These are phyloP conservation scores for Grantiella picta DNA, from an alignment of 2,113 vertebrate species.

Conservation along the genomic window DNA sequence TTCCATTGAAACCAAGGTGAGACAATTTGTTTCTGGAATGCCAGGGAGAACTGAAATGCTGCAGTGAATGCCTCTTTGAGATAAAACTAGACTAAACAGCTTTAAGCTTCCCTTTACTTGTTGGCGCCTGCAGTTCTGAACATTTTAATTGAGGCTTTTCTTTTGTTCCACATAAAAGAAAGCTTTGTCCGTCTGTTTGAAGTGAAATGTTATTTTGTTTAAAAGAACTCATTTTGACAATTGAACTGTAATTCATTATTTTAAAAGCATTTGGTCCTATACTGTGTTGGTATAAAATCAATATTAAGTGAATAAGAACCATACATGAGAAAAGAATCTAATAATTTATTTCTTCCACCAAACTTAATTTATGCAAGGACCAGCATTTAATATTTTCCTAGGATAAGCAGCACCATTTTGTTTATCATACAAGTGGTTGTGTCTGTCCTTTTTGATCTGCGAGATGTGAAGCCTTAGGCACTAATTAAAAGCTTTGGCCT, in stretches of 20 bases:
- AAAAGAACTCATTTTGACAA: background rate
- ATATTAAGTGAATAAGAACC: background rate
- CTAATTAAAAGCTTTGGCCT: background rate
- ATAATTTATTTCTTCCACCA: background rate
- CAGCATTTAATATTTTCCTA: background rate
- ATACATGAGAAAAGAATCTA: background rate
- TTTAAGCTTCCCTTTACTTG: background rate
- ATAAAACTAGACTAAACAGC: conserved; percentile 22
- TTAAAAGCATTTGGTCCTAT: background rate
- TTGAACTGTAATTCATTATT: background rate
- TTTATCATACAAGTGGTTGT: background rate
- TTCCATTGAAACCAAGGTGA: conserved; percentile 11
- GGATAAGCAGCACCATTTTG: background rate
- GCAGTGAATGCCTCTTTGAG: conserved; percentile 29
- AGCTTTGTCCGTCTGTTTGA: conserved; percentile 12
- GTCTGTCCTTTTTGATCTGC: background rate
- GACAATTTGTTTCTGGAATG: conserved; percentile 22
- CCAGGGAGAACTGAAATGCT: background rate
- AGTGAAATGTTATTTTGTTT: conserved; percentile 4
- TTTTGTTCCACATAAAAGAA: background rate
- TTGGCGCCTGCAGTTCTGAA: background rate
- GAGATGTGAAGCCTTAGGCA: background rate
- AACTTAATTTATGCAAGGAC: background rate
- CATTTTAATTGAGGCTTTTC: conserved; percentile 46
- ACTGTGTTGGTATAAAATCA: background rate